Conservation (phyloP, 2,113 vertebrate species). For the Mastomys coucha region DNA sequence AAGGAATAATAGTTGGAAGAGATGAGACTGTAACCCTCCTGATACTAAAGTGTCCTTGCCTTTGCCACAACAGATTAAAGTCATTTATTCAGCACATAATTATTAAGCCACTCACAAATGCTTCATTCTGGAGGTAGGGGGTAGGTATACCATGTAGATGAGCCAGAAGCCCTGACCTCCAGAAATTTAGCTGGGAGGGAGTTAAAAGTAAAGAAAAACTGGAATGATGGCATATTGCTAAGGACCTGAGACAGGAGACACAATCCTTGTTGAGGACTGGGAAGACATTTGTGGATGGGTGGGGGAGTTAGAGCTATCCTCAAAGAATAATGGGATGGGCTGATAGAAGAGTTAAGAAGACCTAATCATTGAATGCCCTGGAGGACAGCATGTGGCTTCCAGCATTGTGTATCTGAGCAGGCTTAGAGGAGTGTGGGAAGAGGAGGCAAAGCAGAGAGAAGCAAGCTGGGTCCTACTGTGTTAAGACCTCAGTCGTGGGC, state of each 20-base stretch:
- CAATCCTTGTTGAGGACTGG: not conserved
- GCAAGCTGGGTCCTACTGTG: no score
- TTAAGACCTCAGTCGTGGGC: not conserved
- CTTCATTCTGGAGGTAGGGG: not conserved
- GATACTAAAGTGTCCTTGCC: not conserved
- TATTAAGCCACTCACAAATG: not conserved
- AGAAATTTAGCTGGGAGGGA: not conserved
- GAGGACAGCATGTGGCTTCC: not conserved
- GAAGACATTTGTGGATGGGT: not conserved
- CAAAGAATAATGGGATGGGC: not conserved
- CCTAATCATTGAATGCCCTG: not conserved
- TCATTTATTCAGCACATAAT: not conserved
- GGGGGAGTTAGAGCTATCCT: not conserved
- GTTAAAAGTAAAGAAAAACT: not conserved
- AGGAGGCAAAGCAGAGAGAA: rapidly evolving
- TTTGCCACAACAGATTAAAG: not conserved
- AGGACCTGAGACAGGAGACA: not conserved
- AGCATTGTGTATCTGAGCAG: not conserved
- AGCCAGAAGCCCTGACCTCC: not conserved
- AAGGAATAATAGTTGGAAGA: not conserved
- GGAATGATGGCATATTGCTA: no score
- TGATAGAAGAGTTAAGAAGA: not conserved
- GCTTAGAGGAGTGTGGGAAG: not conserved
- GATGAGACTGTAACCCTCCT: not conserved
- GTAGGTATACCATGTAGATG: not conserved